These are phyloP conservation scores for Cremastinae sp. DNA, from an alignment of 2,888 invertebrate genomes.

Conservation along the genomic window DNA sequence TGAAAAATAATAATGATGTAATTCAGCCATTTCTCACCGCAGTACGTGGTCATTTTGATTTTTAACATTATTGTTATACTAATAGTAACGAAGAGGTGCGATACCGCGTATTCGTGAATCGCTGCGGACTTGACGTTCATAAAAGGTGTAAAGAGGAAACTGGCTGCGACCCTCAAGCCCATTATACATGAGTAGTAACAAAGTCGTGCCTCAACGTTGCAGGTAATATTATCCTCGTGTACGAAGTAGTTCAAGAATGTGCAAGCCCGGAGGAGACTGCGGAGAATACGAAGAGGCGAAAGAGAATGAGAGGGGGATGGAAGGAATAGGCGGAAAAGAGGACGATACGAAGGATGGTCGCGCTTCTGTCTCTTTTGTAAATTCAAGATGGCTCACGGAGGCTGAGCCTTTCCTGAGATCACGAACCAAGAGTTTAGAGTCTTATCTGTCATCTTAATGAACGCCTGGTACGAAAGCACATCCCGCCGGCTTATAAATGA, in stretches of 20 bases:
- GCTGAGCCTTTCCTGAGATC: background rate
- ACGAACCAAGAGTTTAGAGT: constrained; percentile 38
- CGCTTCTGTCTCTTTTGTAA: constrained; percentile 69
- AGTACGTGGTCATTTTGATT: too few species aligned
- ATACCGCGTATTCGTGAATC: constrained; percentile 12
- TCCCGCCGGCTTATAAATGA: constrained; percentile 74
- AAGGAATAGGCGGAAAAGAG: constrained; percentile 29
- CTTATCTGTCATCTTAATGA: constrained; percentile 77
- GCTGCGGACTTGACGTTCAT: constrained; percentile 46
- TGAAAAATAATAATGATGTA: too few species aligned
- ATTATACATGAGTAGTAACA: constrained; percentile 65
- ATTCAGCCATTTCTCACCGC: too few species aligned
- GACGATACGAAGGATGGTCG: constrained; percentile 12
- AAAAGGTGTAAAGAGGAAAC: constrained; percentile 62
- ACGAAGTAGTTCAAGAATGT: constrained; percentile 16
- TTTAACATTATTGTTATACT: too few species aligned
- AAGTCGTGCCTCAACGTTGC: constrained; percentile 56
- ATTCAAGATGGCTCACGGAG: constrained; percentile 63
- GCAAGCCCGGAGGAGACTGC: constrained; percentile 6
- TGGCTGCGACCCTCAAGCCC: constrained; percentile 44
- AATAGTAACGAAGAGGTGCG: too few species aligned
- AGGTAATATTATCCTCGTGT: constrained; percentile 65
- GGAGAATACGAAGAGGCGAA: constrained; percentile 20
- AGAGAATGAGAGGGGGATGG: constrained; percentile 9
- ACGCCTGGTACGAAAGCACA: constrained; percentile 70